Evolutionary conservation across 1,140 invertebrate genomes (phyloP).

Genomic region (Liolophura sinensis): DNA sequence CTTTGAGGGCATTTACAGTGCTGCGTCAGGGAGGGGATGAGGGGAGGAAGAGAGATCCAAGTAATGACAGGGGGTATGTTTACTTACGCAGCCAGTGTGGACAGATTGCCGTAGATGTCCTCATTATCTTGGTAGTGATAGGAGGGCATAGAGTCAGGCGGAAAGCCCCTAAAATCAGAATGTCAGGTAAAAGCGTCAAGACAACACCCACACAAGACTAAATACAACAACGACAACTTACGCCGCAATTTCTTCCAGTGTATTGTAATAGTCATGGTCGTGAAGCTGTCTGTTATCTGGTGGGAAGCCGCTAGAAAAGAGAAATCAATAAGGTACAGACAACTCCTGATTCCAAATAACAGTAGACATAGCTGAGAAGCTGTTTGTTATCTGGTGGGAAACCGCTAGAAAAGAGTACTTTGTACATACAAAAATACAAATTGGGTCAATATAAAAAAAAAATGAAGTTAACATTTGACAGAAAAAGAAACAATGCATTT

Average conservation of each 20-base stretch:
- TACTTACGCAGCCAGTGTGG: slow-evolving; percentile 61
- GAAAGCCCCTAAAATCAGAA: slow-evolving; percentile 58
- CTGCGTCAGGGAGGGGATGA: too few species aligned
- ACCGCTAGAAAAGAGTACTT: slow-evolving; percentile 26
- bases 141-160: slow-evolving; percentile 34
- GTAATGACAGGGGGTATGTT: slow-evolving; percentile 7
- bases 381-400: slow-evolving; percentile 21
- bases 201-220: slow-evolving; percentile 9
- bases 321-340: too few species aligned
- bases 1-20: too few species aligned
- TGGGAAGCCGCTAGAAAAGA: slow-evolving; percentile 30
- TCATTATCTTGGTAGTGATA: slow-evolving; percentile 57
- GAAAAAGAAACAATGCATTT: too few species aligned
- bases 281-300: slow-evolving; percentile 9
- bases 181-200: not conserved
- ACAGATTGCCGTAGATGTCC: slow-evolving; percentile 63
- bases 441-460: too few species aligned
- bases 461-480: too few species aligned
- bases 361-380: slow-evolving; percentile 32
- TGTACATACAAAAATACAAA: too few species aligned
- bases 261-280: slow-evolving; percentile 48
- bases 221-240: slow-evolving; percentile 34
- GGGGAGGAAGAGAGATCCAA: not conserved
- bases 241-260: slow-evolving; percentile 40
- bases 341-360: too few species aligned